Conservation (phyloP, 2,113 vertebrate species). For the Myrmophylax atrothorax region DNA sequence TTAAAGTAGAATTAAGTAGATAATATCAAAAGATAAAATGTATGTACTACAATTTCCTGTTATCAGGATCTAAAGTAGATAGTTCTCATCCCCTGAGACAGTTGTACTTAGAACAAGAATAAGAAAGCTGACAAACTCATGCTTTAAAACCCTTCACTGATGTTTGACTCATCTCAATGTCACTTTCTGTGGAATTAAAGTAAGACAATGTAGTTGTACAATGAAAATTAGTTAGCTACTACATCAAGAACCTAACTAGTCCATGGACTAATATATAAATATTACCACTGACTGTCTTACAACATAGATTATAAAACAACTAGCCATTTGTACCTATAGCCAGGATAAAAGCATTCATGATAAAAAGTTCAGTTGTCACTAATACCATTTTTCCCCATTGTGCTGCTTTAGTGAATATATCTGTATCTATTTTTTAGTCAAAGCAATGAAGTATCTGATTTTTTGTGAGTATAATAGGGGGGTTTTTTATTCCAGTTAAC, state of each 20-base stretch:
- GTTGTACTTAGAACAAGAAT: background rate
- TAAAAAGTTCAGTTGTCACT: background rate
- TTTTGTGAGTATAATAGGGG: background rate
- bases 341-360: background rate
- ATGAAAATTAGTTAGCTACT: background rate
- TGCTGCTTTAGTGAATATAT: background rate
- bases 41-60: background rate
- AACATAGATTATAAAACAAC: background rate
- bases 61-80: background rate
- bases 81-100: background rate
- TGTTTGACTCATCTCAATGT: background rate
- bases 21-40: background rate
- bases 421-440: background rate
- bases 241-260: background rate
- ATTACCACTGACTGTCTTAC: background rate
- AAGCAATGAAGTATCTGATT: background rate
- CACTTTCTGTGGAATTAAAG: background rate
- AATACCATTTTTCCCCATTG: background rate
- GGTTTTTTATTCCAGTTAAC: background rate
- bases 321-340: background rate
- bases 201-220: background rate
- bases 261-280: background rate
- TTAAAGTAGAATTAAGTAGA: background rate
- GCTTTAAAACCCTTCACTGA: background rate
- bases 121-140: background rate